A percentile compares a stretch with the other conserved stretches of the same genome.
Conservation (phyloP, 2,113 vertebrate genomes). For the Pseudopipra pipra region DNA sequence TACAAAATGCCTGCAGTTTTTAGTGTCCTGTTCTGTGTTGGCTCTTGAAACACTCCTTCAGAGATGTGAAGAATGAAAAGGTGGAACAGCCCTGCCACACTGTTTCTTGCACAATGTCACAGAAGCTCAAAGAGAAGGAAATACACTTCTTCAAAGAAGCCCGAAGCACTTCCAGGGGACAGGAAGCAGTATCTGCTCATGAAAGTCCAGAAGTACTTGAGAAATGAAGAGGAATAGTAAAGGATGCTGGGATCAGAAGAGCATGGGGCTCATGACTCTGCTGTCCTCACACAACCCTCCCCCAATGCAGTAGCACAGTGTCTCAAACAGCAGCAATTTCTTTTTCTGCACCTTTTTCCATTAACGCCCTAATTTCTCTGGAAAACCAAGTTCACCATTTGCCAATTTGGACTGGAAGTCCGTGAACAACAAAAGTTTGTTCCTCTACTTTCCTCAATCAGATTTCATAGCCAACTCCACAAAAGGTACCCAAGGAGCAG, state of each 20-base stretch:
- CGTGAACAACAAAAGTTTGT: neutral
- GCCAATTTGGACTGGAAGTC: neutral
- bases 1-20: neutral
- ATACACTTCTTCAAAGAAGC: neutral
- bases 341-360: neutral
- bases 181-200: neutral
- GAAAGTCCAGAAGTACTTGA: neutral
- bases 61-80: neutral
- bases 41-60: neutral
- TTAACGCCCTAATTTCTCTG: neutral
- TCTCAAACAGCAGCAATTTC: neutral
- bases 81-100: neutral
- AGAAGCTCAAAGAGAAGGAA: neutral
- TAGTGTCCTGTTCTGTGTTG: neutral
- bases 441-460: neutral
- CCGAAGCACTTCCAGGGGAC: accelerated
- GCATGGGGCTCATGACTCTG: accelerated
- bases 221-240: neutral
- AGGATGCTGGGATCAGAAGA: neutral
- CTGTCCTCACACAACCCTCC: neutral
- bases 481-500: neutral
- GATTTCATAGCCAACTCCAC: neutral
- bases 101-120: accelerated
- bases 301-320: accelerated
- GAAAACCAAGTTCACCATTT: neutral